Evolutionary conservation across 2,888 invertebrate genomes (phyloP), one percentile per base, ranked within the genome.

Genomic region (Ditula angustiorana): DNA sequence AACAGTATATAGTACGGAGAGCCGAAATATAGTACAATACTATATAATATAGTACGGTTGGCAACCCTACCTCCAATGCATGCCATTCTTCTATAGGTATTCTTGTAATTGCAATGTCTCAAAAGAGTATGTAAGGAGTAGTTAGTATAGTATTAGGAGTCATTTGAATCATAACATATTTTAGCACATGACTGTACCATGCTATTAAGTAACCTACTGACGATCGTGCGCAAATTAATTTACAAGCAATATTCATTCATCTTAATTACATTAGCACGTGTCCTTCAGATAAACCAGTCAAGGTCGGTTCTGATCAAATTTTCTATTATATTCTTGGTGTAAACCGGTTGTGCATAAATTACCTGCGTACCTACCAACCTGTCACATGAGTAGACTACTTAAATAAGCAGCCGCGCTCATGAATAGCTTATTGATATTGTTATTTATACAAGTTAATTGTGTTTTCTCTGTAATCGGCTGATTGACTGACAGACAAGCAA

Each of bases 341-440:
- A 49, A 46, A 47, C 58, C 35, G 47, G 58, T 47, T 47, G 10
- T 46, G 47, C 33, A 58, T 58, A 35, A 35, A 58, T 58, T 58
- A 58, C 33, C 33, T n/a, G 8, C 53, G 50, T 30, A 30, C n/a
- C 30, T 50, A 50, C 41, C 2, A 19, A 41, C 41, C 19, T 41
- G 41, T 23, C 33, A 23, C 46, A 21, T 23, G 23, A 35, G 35
- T 53, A 30, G 33, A 35, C 52, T 33, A 33, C 52, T 35, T 53
- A 24, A 53, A 33, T 53, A 35, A 35, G 33, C 13, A 21, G 30
- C 30, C 21, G 10, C 19, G 30, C 10, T 30, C 21, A 11, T 30
- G 33, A 13, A 35, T 21, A 33, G 53, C 23, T 53, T 53, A 53
- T 35, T 53, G 11, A 53, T 23, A 35, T n/a, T 53, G 53, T 35